Conservation (phyloP, 2,113 vertebrate species). For the Dromaius novaehollandiae region DNA sequence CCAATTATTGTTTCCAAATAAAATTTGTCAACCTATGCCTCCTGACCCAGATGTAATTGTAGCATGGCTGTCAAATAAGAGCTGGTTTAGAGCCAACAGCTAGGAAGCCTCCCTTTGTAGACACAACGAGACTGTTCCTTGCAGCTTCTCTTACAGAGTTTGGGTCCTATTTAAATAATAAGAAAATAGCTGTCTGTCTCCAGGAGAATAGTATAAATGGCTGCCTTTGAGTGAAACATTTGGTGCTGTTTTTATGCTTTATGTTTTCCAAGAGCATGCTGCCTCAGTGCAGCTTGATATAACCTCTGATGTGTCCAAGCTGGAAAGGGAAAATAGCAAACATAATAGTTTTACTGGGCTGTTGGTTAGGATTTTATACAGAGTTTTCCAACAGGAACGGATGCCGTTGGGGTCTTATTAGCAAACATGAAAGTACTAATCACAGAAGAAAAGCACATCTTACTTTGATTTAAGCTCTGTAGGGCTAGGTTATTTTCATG, state of each 20-base stretch:
- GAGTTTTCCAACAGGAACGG: neutral
- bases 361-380: neutral
- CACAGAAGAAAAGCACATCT: neutral
- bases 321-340: conserved; percentile 9
- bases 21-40: conserved; percentile 13
- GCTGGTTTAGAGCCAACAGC: conserved; percentile 11
- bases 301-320: neutral
- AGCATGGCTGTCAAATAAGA: conserved; percentile 9
- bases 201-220: conserved; percentile 4
- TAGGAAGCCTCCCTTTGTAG: conserved; percentile 28
- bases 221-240: conserved; percentile 46
- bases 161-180: conserved; percentile 42
- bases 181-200: conserved; percentile 51
- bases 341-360: neutral
- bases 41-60: conserved; percentile 47
- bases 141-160: conserved; percentile 1
- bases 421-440: neutral
- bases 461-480: neutral
- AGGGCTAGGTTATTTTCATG: neutral
- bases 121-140: conserved; percentile 7
- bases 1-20: conserved; percentile 56
- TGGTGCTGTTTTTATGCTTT: conserved; percentile 30
- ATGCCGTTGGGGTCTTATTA: neutral
- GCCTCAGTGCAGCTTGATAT: neutral
- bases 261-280: neutral